These are phyloP conservation scores for Epicauta chinensis DNA, from an alignment of 1,140 invertebrate species.

Conservation along the genomic window DNA sequence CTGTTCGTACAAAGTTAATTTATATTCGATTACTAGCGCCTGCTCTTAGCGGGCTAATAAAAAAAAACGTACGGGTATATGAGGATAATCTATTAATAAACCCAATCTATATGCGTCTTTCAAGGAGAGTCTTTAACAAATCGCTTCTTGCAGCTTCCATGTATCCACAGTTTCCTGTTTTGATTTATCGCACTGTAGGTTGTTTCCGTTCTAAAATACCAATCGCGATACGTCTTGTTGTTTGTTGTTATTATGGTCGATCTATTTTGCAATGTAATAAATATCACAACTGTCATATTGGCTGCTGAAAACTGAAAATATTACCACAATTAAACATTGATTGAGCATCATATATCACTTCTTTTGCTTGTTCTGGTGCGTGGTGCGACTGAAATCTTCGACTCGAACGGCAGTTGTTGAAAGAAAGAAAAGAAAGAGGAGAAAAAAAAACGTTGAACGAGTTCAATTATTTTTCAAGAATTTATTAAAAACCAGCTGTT, in stretches of 20 bases:
- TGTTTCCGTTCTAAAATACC: conserved; percentile 23
- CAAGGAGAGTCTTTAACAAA: no score
- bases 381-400: no score
- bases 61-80: no score
- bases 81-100: conserved; percentile 22
- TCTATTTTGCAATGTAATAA: conserved; percentile 16
- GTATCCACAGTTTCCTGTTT: conserved; percentile 13
- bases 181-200: conserved; percentile 19
- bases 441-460: no score
- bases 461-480: no score
- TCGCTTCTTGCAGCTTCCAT: conserved; percentile 20
- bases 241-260: not conserved
- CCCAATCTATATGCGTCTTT: not conserved
- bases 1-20: no score
- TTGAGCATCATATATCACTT: conserved; percentile 14
- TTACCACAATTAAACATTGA: conserved; percentile 20
- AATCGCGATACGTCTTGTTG: conserved; percentile 14
- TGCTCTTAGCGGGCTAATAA: no score
- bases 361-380: no score
- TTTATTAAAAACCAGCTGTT: no score
- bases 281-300: conserved; percentile 11
- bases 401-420: no score
- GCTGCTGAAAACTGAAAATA: conserved; percentile 21
- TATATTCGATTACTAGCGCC: no score
- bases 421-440: no score